A percentile compares a stretch with the other conserved stretches of the same genome.
Conservation (phyloP, 2,888 invertebrate genomes). For the Phengaris arion region DNA sequence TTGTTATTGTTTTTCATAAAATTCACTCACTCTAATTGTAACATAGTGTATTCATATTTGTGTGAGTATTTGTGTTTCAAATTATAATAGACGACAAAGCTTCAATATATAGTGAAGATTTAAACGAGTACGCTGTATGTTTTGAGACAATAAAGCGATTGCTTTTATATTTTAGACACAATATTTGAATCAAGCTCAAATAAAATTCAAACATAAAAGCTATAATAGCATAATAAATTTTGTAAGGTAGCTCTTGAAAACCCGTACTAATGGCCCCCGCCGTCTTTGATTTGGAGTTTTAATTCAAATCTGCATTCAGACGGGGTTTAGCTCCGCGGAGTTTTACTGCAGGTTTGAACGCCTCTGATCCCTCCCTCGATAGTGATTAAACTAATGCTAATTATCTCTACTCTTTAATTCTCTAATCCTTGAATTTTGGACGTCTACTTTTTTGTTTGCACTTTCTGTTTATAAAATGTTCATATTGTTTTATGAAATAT, state of each 20-base stretch:
- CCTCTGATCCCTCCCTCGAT: conserved; percentile 55
- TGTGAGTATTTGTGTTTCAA: too few relatives aligned
- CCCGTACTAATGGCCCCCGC: conserved; percentile 55
- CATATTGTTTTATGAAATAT: too few relatives aligned
- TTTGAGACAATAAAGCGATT: background rate
- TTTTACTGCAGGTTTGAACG: conserved; percentile 60
- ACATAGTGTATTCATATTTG: too few relatives aligned
- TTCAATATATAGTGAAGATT: too few relatives aligned
- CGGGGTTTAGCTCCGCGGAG: conserved; percentile 43
- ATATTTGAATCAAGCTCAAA: background rate
- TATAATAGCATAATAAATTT: conserved; percentile 61
- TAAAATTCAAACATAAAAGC: conserved; percentile 44
- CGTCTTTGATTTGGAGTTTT: conserved; percentile 64
- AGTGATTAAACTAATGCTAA: conserved; percentile 66
- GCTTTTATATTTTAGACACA: background rate
- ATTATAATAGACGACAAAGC: too few relatives aligned
- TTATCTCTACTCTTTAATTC: conserved; percentile 41
- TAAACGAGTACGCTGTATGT: too few relatives aligned
- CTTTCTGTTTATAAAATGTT: too few relatives aligned
- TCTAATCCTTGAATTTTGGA: conserved; percentile 28
- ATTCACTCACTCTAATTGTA: too few relatives aligned
- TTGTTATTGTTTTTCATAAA: too few relatives aligned
- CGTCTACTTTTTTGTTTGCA: background rate
- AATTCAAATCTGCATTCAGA: conserved; percentile 64
- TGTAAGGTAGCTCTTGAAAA: conserved; percentile 51